These are phyloP conservation scores for Rostratula benghalensis DNA, from an alignment of 2,113 vertebrate species.

Conservation along the genomic window DNA sequence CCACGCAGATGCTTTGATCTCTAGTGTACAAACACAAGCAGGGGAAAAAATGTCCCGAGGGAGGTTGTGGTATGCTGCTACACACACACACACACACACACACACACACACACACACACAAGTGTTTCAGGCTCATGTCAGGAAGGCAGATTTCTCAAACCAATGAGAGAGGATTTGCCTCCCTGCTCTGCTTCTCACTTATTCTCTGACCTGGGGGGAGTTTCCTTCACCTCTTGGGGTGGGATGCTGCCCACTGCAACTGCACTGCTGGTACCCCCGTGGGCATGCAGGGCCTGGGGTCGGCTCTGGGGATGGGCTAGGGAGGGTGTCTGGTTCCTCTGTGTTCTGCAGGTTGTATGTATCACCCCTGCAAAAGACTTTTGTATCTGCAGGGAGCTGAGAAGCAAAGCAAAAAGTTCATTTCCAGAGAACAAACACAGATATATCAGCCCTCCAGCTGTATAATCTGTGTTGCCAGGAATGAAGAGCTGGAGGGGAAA, in stretches of 20 bases:
- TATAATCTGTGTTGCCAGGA: background rate
- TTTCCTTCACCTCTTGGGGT: background rate
- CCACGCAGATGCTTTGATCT: background rate
- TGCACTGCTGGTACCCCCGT: background rate
- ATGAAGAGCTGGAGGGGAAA: background rate
- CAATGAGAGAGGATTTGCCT: background rate
- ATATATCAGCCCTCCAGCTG: background rate
- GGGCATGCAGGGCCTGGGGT: background rate
- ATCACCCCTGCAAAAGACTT: background rate
- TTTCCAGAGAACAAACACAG: background rate
- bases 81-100: rapidly evolving
- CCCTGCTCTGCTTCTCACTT: background rate
- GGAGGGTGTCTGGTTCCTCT: background rate
- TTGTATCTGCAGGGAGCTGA: background rate
- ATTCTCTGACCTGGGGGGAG: background rate
- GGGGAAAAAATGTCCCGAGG: background rate
- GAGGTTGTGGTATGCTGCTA: background rate
- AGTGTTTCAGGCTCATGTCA: background rate
- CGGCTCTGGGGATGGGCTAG: rapidly evolving
- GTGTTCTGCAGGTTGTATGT: background rate
- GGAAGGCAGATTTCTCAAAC: background rate
- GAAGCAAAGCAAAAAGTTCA: background rate
- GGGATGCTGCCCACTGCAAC: background rate
- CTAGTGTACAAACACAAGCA: background rate
- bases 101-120: rapidly evolving